phyloP scores from a whole-genome alignment of 2,797 vertebrate genomes.

The Uromys caudimaculatus region DNA sequence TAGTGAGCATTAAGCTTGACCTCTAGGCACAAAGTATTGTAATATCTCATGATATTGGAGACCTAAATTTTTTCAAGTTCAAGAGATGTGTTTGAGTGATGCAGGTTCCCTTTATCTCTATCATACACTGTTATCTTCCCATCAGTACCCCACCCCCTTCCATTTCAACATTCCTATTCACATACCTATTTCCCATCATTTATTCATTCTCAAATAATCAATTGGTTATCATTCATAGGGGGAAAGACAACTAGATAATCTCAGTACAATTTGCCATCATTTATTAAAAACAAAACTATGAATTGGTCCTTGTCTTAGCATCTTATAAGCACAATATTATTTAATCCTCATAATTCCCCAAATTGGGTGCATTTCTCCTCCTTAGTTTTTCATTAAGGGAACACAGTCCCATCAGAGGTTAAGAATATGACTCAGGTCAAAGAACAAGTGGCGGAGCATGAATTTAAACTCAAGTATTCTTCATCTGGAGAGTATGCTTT shows the following conservation, averaged over 20 bases:
- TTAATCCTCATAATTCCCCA: conserved; percentile 30
- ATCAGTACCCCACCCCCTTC: background rate
- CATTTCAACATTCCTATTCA: background rate
- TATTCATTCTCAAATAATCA: background rate
- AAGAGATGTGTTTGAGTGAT: conserved; percentile 23
- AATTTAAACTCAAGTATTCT: conserved; percentile 53
- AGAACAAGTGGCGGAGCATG: background rate
- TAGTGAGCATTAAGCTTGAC: background rate
- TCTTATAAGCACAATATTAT: conserved; percentile 37
- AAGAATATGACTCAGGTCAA: conserved; percentile 10
- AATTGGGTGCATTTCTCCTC: background rate
- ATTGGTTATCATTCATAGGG: background rate
- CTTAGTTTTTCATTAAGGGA: conserved; percentile 27
- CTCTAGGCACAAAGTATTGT: background rate
- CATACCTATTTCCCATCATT: conserved; percentile 31
- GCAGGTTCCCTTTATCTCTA: background rate
- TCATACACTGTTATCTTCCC: background rate
- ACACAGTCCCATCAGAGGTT: background rate
- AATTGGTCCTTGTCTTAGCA: conserved; percentile 21
- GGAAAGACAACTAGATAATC: background rate
- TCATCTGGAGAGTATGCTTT: conserved; percentile 54
- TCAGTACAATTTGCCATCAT: conserved; percentile 13
- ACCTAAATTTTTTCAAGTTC: conserved; percentile 1
- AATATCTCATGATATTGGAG: background rate
- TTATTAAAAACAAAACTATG: conserved; percentile 60